These are phyloP conservation scores for Syrphus vitripennis DNA, from an alignment of 2,888 invertebrate genomes.

Conservation along the genomic window DNA sequence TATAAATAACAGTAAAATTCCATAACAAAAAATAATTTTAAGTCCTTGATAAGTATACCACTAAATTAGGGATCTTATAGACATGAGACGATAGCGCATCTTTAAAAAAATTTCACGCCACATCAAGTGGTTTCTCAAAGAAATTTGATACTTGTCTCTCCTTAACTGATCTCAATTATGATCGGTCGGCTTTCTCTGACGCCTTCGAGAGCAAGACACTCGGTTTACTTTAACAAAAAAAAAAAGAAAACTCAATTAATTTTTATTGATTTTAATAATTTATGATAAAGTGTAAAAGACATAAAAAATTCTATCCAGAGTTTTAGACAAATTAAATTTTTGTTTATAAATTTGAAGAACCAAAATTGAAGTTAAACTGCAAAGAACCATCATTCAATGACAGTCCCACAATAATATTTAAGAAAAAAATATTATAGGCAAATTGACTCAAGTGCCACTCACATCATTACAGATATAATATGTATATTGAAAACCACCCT, in stretches of 20 bases:
- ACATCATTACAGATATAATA: background rate
- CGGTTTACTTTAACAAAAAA: background rate
- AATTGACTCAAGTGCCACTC: slow-evolving; percentile 65
- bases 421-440: slow-evolving; percentile 37
- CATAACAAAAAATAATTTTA: background rate
- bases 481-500: slow-evolving; percentile 51
- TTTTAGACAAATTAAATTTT: slow-evolving; percentile 2
- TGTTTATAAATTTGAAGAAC: slow-evolving; percentile 5
- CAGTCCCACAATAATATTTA: slow-evolving; percentile 49
- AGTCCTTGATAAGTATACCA: background rate
- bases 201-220: background rate
- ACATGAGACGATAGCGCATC: background rate
- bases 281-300: slow-evolving; percentile 36
- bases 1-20: background rate
- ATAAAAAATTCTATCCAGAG: background rate
- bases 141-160: slow-evolving; percentile 56
- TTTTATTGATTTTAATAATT: slow-evolving; percentile 50
- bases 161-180: slow-evolving; percentile 17
- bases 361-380: background rate
- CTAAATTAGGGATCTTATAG: background rate
- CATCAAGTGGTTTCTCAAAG: slow-evolving; percentile 53
- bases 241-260: slow-evolving; percentile 26
- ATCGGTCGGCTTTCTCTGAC: slow-evolving; percentile 36
- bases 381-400: slow-evolving; percentile 59
- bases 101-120: slow-evolving; percentile 56